Percentiles rank a stretch among this genome's conserved stretches.
phyloP scores from a whole-genome alignment of 2,797 vertebrate genomes.

The Pantherophis alleghaniensis region DNA sequence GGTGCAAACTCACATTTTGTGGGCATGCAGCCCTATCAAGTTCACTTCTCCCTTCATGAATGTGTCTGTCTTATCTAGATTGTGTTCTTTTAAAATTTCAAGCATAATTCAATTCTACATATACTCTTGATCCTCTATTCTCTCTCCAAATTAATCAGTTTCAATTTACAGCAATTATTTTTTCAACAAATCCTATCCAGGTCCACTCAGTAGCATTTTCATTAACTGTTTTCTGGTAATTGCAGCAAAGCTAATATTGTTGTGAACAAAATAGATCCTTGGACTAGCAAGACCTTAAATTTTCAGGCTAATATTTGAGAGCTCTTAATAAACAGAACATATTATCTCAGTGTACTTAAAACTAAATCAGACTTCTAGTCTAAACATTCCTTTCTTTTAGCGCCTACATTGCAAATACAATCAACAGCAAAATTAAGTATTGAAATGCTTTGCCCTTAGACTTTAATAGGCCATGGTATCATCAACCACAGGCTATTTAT shows the following conservation, averaged over 20 bases:
- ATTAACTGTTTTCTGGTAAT: neutral
- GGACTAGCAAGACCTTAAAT: neutral
- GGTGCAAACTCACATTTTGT: neutral
- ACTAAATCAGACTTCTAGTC: neutral
- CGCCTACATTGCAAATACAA: neutral
- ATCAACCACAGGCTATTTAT: neutral
- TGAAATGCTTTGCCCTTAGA: neutral
- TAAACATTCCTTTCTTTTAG: neutral
- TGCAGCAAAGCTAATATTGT: neutral
- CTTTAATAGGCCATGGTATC: neutral
- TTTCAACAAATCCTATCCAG: neutral
- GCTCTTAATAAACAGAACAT: neutral
- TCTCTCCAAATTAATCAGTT: neutral
- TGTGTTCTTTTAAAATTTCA: neutral
- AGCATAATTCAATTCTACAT: neutral
- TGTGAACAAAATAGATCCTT: neutral
- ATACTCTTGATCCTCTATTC: neutral
- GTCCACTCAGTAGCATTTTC: neutral
- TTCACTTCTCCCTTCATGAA: neutral
- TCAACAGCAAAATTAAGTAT: neutral
- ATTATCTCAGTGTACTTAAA: neutral
- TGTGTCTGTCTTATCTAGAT: neutral
- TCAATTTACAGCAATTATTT: neutral
- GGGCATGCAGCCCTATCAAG: neutral
- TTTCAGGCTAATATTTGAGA: neutral